Base-by-base conservation (phyloP, 1,140 invertebrate genomes). In the Hyles vespertilio region DNA sequence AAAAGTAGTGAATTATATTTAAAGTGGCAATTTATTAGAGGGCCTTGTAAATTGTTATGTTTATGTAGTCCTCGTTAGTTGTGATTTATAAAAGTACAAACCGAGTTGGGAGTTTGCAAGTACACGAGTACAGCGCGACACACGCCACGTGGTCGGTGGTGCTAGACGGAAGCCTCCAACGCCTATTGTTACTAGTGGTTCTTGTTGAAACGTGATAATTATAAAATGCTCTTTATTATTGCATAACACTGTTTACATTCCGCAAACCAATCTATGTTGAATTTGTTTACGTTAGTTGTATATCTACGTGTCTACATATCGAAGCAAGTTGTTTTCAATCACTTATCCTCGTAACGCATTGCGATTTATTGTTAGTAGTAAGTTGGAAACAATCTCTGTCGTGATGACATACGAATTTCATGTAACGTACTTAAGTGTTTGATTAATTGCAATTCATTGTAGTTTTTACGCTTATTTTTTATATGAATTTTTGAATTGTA, bases 201-300 rank as follows among this genome's bases (percentile, higher is more conserved):
- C 76, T 80, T 77, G 84, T 85, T 85, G 65, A 78, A 69, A 33
- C 69, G 79, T 69, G 65, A 76, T 71, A 55, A 69, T 80, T 72
- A 66, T 72, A 64, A 73, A 74, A 77, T 71, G 59, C 68, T 69
- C 77, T 82, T 84, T 80, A 77, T 82, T 74, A 77, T 78, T 79
- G 76, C 76, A 84, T 76, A 78, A 79, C 70, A 81, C 78, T 85
- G 77, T 87, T 87, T 82, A 88, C 85, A 88, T 88, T 88, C 85
- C 85, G 81, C 73, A 78, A 81, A 77, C 73, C 72, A 82, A 77
- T 77, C 81, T 86, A 83, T 83, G 84, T 87, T 84, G 84, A 78
- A 72, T 87, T 84, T 85, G 80, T 82, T 87, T 79, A 79, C 71
- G 58, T 81, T 83, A 84, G 80, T 84, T 87, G 71, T 81, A 22